Percentiles rank a stretch among this genome's conserved stretches.
These are phyloP conservation scores for Cyanistes caeruleus DNA, from an alignment of 2,113 vertebrate genomes.

Conservation along the genomic window DNA sequence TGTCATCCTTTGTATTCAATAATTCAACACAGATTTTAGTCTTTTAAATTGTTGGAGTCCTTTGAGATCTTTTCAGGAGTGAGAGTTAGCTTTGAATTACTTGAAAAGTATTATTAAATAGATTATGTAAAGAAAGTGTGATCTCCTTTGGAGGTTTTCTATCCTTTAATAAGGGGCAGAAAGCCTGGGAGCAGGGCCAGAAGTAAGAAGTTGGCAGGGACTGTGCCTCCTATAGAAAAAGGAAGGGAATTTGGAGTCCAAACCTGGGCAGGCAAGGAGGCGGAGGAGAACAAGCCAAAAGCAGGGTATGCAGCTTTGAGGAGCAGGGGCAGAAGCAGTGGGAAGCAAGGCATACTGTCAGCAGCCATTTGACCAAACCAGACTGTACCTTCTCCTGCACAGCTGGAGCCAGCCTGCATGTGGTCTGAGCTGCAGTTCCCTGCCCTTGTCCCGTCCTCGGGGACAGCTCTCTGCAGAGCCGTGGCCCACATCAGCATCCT, in stretches of 20 bases:
- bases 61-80: conserved; percentile 34
- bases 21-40: conserved; percentile 28
- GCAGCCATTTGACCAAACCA: conserved; percentile 14
- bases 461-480: not conserved
- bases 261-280: not conserved
- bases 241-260: not conserved
- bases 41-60: not conserved
- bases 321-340: conserved; percentile 28
- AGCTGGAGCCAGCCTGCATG: conserved; percentile 39
- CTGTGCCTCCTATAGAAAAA: not conserved
- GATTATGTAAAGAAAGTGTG: conserved; percentile 42
- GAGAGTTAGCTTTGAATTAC: conserved; percentile 46
- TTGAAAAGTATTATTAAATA: conserved; percentile 52
- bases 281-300: not conserved
- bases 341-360: not conserved
- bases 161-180: conserved; percentile 41
- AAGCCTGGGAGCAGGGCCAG: conserved; percentile 46
- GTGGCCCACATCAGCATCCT: not conserved
- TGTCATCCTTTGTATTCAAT: conserved; percentile 28
- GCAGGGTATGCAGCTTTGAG: not conserved
- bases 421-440: not conserved
- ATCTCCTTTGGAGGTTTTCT: conserved; percentile 41
- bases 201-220: conserved; percentile 29
- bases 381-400: conserved; percentile 3
- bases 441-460: conserved; percentile 43